These are phyloP conservation scores for Aphidius ervi DNA, from an alignment of 1,140 invertebrate genomes.

Conservation along the genomic window DNA sequence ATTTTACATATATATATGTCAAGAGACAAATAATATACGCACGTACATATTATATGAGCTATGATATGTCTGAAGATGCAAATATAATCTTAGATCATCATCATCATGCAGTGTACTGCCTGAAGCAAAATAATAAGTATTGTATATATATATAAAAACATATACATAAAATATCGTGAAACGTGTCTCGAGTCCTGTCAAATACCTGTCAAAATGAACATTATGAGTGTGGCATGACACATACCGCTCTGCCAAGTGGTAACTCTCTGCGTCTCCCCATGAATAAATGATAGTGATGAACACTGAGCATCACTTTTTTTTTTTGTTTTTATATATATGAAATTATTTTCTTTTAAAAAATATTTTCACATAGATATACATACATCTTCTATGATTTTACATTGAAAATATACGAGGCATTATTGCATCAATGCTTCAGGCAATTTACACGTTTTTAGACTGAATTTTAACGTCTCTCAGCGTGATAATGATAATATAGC, in stretches of 20 bases:
- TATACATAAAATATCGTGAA: not conserved
- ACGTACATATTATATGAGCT: no score
- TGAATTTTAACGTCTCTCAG: slow-evolving; percentile 9
- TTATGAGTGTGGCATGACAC: no score
- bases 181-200: slow-evolving; percentile 1
- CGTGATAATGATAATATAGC: slow-evolving; percentile 11
- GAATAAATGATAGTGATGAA: slow-evolving; percentile 20
- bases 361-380: no score
- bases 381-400: not conserved
- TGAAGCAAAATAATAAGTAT: slow-evolving; percentile 9
- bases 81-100: no score
- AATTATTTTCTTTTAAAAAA: no score
- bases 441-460: slow-evolving; percentile 15
- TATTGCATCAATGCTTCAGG: slow-evolving; percentile 7
- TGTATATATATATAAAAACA: not conserved
- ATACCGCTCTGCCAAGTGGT: no score
- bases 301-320: not conserved
- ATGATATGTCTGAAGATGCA: no score
- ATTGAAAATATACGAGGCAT: slow-evolving; percentile 10
- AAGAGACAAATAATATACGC: no score
- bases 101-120: no score
- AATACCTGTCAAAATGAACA: slow-evolving; percentile 13
- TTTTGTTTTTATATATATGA: not conserved
- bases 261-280: not conserved
- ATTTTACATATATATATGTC: no score